A percentile compares a stretch with the other conserved stretches of the same genome.
Conservation (phyloP, 2,888 invertebrate genomes). For the Pomacea canaliculata region DNA sequence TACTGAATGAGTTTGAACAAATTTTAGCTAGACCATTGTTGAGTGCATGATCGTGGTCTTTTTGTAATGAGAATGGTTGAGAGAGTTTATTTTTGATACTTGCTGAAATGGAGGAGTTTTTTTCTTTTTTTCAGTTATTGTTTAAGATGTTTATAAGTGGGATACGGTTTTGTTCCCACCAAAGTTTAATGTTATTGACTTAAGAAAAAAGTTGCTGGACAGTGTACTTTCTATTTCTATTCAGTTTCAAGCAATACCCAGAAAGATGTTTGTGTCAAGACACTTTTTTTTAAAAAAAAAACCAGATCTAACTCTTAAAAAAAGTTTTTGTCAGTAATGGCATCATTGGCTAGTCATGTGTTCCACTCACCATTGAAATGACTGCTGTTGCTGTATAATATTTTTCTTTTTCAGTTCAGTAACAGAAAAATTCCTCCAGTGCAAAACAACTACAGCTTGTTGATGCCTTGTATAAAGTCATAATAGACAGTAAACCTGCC, state of each 20-base stretch:
- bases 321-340: conserved; percentile 4
- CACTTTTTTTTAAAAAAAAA: neutral
- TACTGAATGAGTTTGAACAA: conserved; percentile 46
- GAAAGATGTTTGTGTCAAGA: conserved; percentile 9
- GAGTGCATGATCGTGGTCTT: conserved; percentile 63
- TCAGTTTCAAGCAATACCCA: no score
- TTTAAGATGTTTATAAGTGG: conserved; percentile 42
- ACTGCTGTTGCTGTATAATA: neutral
- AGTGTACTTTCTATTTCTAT: conserved; percentile 13
- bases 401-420: neutral
- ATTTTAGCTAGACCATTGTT: conserved; percentile 59
- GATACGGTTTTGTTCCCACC: conserved; percentile 29
- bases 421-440: neutral
- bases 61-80: conserved; percentile 49
- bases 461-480: neutral
- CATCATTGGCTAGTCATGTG: conserved; percentile 4
- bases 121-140: conserved; percentile 62
- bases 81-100: conserved; percentile 79
- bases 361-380: neutral
- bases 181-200: conserved; percentile 16
- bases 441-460: neutral
- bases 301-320: no score
- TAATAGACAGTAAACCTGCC: conserved; percentile 9
- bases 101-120: conserved; percentile 71
- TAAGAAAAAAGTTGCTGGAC: conserved; percentile 20